These are phyloP conservation scores for Pachyuromys duprasi DNA, from an alignment of 2,797 vertebrate species.

Conservation along the genomic window DNA sequence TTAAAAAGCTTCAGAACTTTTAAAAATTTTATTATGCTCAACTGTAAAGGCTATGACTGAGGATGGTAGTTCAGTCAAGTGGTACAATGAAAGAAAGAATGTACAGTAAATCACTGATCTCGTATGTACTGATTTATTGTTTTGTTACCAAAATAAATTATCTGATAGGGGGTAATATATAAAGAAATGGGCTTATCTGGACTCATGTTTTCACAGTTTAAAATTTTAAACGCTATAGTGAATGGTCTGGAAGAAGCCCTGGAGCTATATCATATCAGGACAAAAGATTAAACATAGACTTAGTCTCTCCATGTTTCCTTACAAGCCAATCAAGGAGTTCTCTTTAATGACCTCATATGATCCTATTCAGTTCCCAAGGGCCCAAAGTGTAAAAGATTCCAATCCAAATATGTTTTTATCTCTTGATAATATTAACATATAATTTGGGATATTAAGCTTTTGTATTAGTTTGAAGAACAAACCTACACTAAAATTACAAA, in stretches of 20 bases:
- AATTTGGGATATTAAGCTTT: background rate
- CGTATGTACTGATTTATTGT: background rate
- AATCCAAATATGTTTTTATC: background rate
- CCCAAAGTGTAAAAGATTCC: background rate
- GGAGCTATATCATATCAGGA: accelerated
- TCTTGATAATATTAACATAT: background rate
- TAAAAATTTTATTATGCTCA: background rate
- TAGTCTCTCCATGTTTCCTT: background rate
- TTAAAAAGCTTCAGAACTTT: background rate
- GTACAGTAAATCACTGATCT: background rate
- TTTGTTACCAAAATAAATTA: background rate
- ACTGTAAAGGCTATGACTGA: background rate
- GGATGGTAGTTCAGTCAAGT: background rate
- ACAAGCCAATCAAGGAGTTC: background rate
- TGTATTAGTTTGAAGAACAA: background rate
- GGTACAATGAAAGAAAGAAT: background rate
- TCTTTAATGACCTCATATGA: background rate
- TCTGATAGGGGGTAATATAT: too few species aligned
- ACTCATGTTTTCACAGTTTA: background rate
- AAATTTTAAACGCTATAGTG: too few species aligned
- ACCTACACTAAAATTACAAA: background rate
- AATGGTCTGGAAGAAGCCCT: too few species aligned
- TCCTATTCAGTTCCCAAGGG: background rate
- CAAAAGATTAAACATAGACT: background rate
- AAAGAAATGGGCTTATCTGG: background rate